Base-by-base conservation (phyloP, 2,888 invertebrate species). In the Harpalus rufipes region DNA sequence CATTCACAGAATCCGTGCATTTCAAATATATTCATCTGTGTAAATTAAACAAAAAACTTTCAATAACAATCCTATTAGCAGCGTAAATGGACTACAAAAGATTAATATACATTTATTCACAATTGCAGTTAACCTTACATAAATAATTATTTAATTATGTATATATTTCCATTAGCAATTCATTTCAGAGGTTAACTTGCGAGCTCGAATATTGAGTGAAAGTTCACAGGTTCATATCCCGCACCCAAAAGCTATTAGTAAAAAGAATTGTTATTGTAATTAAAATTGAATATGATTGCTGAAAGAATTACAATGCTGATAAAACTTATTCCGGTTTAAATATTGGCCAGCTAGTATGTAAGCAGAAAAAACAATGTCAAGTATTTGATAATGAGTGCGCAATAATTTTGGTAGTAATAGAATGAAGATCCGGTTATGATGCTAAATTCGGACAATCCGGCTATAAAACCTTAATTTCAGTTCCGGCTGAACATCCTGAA, bases 31-130 rank as follows among this genome's bases (percentile, higher is more conserved):
- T 14, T 32, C 14, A 68, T 41, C 10, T 4, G 44, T 0, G 21
- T 63, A 21, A 18, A 21, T 63, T 63, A 8, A 63, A 74, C 10
- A 74, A 74, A 32, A 74, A 74, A 72, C 72, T 51, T 51, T 72
- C 72, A 44, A 44, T 74, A 74, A 74, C 72, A 74, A 5, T 12
- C 5, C 41, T 18, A 74, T 74, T 74, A 74, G 8, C 10, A 10
- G 72, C 72, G 72, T 74, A 74, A 74, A 74, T 74, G 72, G 72
- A 16, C 14, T 74, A 74, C 72, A 74, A 74, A 74, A 41, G 72
- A 74, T 74, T 74, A 74, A 39, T 44, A 44, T 44, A 44, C 16
- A 74, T 51, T 72, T 72, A 72, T 72, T 14, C 68, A 25, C 25
- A 72, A 41, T 41, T 41, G 44, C 16, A 44, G 21, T 74, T 74